Evolutionary conservation across 2,797 vertebrate species (phyloP), one percentile per base, ranked within the genome.

Genomic region (Urocyon cinereoargenteus): DNA sequence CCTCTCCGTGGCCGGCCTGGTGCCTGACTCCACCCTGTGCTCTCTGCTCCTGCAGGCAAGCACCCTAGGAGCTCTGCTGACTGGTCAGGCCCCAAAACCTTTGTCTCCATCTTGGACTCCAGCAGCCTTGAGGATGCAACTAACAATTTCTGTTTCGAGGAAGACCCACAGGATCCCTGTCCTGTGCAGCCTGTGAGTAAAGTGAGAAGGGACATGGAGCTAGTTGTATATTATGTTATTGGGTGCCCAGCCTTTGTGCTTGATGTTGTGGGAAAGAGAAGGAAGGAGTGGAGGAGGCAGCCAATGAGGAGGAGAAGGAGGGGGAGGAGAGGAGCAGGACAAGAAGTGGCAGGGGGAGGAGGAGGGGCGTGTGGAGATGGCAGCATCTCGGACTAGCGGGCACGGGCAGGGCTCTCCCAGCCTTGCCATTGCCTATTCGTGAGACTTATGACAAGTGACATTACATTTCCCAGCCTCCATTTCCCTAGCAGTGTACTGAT

Each of bases 11-110:
- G 61, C 45, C 4, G 2, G 13, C 61, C 55, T 53, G 15, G 36
- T 51, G 15, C 61, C 88, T 73, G 73, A 70, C 55, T 95, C 22
- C 13, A 13, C 11, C 12, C 21, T 89, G 51, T 84, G 36, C 13
- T 61, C 62, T 90, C 36, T 92, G 64, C 45, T 86, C 79, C 70
- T 75, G 16, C 92, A 98, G 98, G 70, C 85, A 49, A 59, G 66
- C 64, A 45, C 62, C 59, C 91, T 66, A 28, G 24, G 40, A 24
- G 16, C 86, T 55, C 78, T 88, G 26, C 36, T 86, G 40, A 45
- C 34, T 3, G 21, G 31, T 18, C 84, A 55, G 24, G 9, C 83
- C 34, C 66, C 57, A 83, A 64, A 75, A 11, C 14, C 19, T 34
- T 26, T 93, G 59, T 66, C 22, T 96, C 85, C 83, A 53, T 68